Evolutionary conservation across 2,113 vertebrate species (phyloP).

Genomic region (Leucosticte australis): DNA sequence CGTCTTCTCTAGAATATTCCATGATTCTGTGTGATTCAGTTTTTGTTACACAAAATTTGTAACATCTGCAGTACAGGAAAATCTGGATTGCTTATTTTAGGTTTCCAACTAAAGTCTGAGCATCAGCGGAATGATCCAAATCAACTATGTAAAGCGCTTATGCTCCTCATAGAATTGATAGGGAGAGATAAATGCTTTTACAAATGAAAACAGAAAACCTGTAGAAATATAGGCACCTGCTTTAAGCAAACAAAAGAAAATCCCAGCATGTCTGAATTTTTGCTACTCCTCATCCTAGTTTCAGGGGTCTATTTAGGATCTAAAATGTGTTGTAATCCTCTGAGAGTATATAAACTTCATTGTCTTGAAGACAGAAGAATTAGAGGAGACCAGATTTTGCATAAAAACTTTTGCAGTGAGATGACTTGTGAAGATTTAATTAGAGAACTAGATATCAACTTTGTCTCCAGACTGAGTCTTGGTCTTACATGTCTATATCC

Average conservation of each 20-base stretch:
- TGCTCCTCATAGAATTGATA: not conserved
- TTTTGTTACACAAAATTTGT: not conserved
- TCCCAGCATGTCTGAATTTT: not conserved
- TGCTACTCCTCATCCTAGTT: not conserved
- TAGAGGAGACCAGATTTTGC: not conserved
- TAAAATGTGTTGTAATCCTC: not conserved
- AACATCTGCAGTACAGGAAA: not conserved
- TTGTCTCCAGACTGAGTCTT: not conserved
- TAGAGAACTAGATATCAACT: not conserved
- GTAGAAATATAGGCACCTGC: not conserved
- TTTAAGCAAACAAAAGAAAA: not conserved
- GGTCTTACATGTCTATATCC: not conserved
- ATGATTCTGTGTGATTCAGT: not conserved
- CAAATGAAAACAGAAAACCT: not conserved
- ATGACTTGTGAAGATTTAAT: not conserved
- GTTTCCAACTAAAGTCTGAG: not conserved
- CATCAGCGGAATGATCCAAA: not conserved
- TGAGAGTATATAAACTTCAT: not conserved
- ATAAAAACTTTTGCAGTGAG: not conserved
- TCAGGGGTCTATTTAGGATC: not conserved
- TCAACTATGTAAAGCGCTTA: not conserved
- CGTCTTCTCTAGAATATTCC: not conserved
- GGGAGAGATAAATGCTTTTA: not conserved
- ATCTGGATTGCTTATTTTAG: not conserved
- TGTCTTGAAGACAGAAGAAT: not conserved